Evolutionary conservation across 2,888 invertebrate genomes (phyloP), one percentile per base, ranked within the genome.

Genomic region (Orthonychiurus folsomi): DNA sequence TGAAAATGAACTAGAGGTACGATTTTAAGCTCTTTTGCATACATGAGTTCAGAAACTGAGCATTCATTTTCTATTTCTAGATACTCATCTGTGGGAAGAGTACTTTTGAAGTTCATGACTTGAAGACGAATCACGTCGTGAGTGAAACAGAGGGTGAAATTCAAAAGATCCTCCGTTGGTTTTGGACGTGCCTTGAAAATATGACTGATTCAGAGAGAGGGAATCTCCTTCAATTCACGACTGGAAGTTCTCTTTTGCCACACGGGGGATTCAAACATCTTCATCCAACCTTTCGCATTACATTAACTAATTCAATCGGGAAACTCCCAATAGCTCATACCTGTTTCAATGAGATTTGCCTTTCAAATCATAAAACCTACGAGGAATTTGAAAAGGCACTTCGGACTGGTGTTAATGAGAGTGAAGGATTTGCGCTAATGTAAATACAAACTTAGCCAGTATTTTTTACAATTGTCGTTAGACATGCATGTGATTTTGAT

Each of bases 301-400:
- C 90, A 1, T 87, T 92, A 9, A 88, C 91, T 58, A 88, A 90
- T 0, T 87, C 89, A 26, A 89, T 87, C 78, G 92, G 91, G 64
- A 91, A 89, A 75, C 80, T 94, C 73, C 94, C 94, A 54, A 92
- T 93, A 1, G 93, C 94, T 27, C 94, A 95, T 79, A 94, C 93
- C 58, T 94, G 67, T 50, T 69, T 67, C 37, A 63, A 60, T 28
- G 60, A 62, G 58, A 67, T 69, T 48, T 66, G 66, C 47, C 61
- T 69, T 20, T 63, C 65, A 18, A 56, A 62, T 52, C 66, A 69
- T 58, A 50, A 62, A 23, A 61, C 53, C 2, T 67, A 60, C 52
- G 67, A 69, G 58, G 64, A 67, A 52, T 69, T 69, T 50, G 61
- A 67, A 60, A 63, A 62, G 52, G 53, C 67, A 23, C 58, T 69